These are phyloP conservation scores for Lepetodrilus schrolli DNA, from an alignment of 2,888 invertebrate genomes.

Conservation along the genomic window DNA sequence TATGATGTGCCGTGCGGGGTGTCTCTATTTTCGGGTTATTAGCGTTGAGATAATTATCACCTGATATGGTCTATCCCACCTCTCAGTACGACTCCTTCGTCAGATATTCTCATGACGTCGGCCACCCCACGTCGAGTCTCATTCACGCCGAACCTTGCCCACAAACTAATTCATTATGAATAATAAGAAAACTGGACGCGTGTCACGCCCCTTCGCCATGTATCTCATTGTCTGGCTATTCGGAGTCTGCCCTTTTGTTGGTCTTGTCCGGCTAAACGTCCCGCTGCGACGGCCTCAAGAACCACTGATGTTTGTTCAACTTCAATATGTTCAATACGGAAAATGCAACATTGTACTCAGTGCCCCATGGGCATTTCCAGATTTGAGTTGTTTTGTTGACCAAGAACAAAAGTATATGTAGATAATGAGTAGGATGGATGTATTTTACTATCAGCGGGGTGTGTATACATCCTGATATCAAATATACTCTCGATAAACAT, in stretches of 20 bases:
- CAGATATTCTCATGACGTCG: neutral
- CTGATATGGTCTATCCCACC: neutral
- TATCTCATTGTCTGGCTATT: neutral
- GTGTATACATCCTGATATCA: too few species aligned
- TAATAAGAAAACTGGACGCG: neutral
- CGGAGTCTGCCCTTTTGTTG: neutral
- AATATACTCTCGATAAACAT: too few species aligned
- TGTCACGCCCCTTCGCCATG: neutral
- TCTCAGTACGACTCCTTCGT: neutral
- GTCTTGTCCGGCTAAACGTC: neutral
- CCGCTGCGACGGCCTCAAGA: too few species aligned
- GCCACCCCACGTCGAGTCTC: neutral
- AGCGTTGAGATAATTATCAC: neutral
- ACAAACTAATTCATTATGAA: conserved; percentile 7
- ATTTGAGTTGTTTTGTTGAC: too few species aligned
- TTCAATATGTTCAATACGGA: too few species aligned
- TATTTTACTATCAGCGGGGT: too few species aligned
- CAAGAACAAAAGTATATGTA: too few species aligned
- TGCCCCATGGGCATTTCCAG: too few species aligned
- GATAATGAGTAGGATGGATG: too few species aligned
- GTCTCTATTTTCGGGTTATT: neutral
- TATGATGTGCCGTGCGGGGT: neutral
- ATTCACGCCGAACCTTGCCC: neutral
- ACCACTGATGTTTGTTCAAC: too few species aligned
- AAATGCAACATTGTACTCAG: too few species aligned